Percentiles rank a stretch among this genome's conserved stretches.
Conservation (phyloP, 2,113 vertebrate genomes). For the Furnarius figulus region DNA sequence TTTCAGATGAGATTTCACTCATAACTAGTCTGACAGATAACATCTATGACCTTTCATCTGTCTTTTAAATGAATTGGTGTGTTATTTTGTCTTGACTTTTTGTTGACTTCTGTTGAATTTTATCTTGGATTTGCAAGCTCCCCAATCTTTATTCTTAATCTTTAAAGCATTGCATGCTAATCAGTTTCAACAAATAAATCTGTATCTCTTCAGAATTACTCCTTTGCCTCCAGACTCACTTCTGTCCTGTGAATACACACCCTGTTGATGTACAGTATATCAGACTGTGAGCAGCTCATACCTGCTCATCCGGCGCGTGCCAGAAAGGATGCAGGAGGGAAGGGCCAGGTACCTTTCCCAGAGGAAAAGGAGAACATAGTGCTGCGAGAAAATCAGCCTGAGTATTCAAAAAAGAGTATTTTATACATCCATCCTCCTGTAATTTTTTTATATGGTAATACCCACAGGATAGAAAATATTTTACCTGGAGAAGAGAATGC, state of each 20-base stretch:
- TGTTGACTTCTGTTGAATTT: background rate
- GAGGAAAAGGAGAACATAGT: background rate
- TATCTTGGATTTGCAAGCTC: background rate
- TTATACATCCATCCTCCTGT: background rate
- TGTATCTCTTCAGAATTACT: background rate
- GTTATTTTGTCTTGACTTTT: background rate
- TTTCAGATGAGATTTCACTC: background rate
- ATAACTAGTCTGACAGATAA: background rate
- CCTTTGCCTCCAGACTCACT: background rate
- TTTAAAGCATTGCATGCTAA: background rate
- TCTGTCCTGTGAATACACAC: background rate
- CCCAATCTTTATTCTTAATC: background rate
- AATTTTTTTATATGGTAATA: background rate
- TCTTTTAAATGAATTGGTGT: background rate
- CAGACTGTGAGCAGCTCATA: background rate
- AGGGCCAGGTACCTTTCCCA: background rate
- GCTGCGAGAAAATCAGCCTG: background rate
- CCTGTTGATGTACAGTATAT: fast-evolving
- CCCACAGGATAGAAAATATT: background rate
- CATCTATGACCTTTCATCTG: background rate
- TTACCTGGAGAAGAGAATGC: background rate
- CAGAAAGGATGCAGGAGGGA: background rate
- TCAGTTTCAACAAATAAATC: background rate
- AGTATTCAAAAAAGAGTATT: background rate
- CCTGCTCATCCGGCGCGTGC: background rate